A percentile compares a stretch with the other conserved stretches of the same genome.
These are phyloP conservation scores for Perca schrenkii DNA, from an alignment of 2,113 vertebrate species.

Conservation along the genomic window DNA sequence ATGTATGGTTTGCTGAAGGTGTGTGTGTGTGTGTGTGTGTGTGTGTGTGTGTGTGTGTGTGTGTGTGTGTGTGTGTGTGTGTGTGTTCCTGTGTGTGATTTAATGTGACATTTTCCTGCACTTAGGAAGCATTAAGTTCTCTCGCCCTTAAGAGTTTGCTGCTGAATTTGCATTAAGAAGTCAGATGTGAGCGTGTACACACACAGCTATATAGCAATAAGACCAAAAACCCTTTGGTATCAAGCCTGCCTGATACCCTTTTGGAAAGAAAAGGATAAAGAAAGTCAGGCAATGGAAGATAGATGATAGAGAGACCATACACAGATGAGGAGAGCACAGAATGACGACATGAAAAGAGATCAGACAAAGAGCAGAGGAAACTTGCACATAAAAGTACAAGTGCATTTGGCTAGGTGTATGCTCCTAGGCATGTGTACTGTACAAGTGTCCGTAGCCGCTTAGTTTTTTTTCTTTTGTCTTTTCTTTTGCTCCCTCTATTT, in stretches of 20 bases:
- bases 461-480: not conserved
- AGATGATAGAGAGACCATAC: conserved; percentile 19
- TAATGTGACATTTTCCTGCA: conserved; percentile 40
- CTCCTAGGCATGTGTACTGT: conserved; percentile 1
- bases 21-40: not conserved
- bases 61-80: conserved; percentile 10
- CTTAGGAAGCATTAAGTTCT: conserved; percentile 25
- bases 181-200: not conserved
- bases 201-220: conserved; percentile 7
- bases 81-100: conserved; percentile 18
- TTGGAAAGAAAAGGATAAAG: conserved; percentile 3
- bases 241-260: conserved; percentile 31
- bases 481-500: conserved; percentile 52
- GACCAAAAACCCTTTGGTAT: conserved; percentile 14
- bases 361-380: conserved; percentile 1
- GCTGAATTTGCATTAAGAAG: conserved; percentile 52
- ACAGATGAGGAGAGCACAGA: not conserved
- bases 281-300: conserved; percentile 25
- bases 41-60: conserved; percentile 19
- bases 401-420: not conserved
- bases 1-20: not conserved
- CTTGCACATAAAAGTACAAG: not conserved
- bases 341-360: not conserved
- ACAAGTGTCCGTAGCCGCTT: not conserved
- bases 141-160: conserved; percentile 46